A percentile compares a stretch with the other conserved stretches of the same genome.
phyloP scores from a whole-genome alignment of 2,113 vertebrate species.

The Ammodytes dubius region DNA sequence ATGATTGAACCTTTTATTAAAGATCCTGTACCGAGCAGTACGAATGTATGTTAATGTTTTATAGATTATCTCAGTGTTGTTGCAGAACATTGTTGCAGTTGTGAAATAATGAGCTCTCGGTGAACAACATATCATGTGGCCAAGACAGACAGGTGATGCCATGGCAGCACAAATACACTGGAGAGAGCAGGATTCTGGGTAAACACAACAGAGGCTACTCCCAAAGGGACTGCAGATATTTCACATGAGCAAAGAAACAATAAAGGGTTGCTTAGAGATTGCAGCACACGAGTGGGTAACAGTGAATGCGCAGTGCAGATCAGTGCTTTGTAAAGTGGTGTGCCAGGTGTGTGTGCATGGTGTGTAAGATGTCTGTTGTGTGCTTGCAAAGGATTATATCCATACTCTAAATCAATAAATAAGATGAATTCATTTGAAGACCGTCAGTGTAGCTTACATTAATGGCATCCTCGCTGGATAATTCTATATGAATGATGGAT shows the following conservation, averaged over 20 bases:
- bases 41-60: constrained; percentile 19
- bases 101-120: constrained; percentile 80
- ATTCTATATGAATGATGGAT: constrained; percentile 43
- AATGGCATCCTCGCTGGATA: constrained; percentile 30
- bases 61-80: constrained; percentile 55
- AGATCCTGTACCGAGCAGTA: constrained; percentile 1
- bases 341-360: background rate
- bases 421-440: constrained; percentile 25
- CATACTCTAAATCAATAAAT: constrained; percentile 29
- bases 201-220: constrained; percentile 63
- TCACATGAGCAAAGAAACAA: constrained; percentile 52
- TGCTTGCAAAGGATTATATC: constrained; percentile 2
- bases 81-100: constrained; percentile 50
- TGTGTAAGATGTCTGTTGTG: constrained; percentile 3
- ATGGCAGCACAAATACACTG: constrained; percentile 67
- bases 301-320: background rate
- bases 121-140: constrained; percentile 75
- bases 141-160: constrained; percentile 74
- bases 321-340: background rate
- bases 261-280: constrained; percentile 32
- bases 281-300: constrained; percentile 1
- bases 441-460: constrained; percentile 10
- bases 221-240: constrained; percentile 22
- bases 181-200: constrained; percentile 58
- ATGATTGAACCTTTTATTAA: constrained; percentile 14